A percentile compares a stretch with the other conserved stretches of the same genome.
Conservation (phyloP, 2,113 vertebrate genomes). For the Xiphorhynchus elegans region DNA sequence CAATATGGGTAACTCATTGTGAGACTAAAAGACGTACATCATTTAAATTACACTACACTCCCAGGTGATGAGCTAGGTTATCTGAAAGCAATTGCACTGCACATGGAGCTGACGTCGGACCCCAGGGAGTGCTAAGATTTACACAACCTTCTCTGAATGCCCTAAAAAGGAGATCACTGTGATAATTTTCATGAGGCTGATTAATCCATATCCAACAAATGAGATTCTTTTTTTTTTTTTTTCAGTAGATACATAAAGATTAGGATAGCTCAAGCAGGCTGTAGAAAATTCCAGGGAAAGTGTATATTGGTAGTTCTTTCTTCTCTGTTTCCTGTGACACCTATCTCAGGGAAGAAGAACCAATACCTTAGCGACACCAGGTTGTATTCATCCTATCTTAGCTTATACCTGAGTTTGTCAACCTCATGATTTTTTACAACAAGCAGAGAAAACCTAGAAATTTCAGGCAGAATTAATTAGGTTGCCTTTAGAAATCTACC, state of each 20-base stretch:
- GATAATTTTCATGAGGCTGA: neutral
- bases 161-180: neutral
- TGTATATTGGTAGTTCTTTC: neutral
- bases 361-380: neutral
- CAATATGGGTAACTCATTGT: neutral
- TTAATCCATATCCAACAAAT: neutral
- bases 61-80: neutral
- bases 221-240: neutral
- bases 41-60: neutral
- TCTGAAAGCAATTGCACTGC: neutral
- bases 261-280: neutral
- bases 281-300: neutral
- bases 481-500: neutral
- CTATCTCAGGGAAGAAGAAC: neutral
- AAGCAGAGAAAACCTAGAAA: neutral
- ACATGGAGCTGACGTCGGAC: neutral
- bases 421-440: neutral
- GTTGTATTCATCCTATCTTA: neutral
- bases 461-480: neutral
- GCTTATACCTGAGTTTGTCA: neutral
- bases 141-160: neutral
- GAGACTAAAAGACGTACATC: neutral
- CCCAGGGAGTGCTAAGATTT: neutral
- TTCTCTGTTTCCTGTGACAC: neutral
- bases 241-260: neutral